Conservation (phyloP, 2,888 invertebrate genomes). For the Dicranocentrus wangi region DNA sequence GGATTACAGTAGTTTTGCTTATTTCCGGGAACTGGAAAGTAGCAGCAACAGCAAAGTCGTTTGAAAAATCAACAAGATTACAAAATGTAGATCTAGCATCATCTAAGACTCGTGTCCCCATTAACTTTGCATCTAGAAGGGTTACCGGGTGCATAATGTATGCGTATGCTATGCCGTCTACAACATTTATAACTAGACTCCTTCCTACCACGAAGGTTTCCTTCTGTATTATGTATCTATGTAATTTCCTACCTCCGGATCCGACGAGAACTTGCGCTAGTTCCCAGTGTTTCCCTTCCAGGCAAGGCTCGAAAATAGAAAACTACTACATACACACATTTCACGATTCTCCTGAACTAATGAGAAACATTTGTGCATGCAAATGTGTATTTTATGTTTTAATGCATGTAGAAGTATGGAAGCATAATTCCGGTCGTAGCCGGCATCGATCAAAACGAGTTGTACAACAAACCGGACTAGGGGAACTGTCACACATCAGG, state of each 20-base stretch:
- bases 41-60: neutral
- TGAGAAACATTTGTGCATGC: neutral
- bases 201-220: no score
- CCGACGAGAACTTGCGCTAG: no score
- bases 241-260: no score
- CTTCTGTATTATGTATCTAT: no score
- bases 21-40: slow-evolving; percentile 12
- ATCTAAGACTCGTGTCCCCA: neutral
- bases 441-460: slow-evolving; percentile 8
- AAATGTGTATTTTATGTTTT: no score
- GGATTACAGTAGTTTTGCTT: neutral
- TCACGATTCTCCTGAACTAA: neutral
- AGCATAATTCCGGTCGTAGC: neutral
- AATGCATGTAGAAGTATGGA: no score
- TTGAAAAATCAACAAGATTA: neutral
- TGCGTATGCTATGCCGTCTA: neutral
- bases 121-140: neutral
- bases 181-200: neutral
- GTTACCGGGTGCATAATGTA: neutral
- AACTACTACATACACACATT: neutral
- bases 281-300: neutral
- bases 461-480: slow-evolving; percentile 30
- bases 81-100: neutral
- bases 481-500: slow-evolving; percentile 30
- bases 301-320: neutral